Base-by-base conservation (phyloP, 2,888 invertebrate genomes). In the Rhyacophila evoluta region DNA sequence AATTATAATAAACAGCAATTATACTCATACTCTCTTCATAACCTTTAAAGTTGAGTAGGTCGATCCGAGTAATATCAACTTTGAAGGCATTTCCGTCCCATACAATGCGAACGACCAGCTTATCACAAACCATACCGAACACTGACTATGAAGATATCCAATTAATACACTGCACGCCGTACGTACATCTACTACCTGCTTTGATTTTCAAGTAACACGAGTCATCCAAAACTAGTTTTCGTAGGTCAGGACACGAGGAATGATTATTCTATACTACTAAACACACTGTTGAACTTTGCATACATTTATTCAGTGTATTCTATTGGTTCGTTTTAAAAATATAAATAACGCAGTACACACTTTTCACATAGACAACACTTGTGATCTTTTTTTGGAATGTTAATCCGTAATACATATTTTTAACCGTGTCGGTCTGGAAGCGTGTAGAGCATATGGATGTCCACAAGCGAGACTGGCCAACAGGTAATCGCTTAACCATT, bases 1-100 rank as follows among this genome's bases (percentile, higher is more conserved):
- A 33, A 4, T 6, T 33, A 33, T 33, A 6, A n/a, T n/a, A n/a
- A n/a, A n/a, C n/a, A n/a, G n/a, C n/a, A n/a, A 39, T 39, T 39
- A 39, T 39, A 15, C 4, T 15, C 6, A 15, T 39, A 15, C 15
- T 55, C 19, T 41, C 28, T 77, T 28, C 33, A 72, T 41, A 67
- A 77, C 77, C 77, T 77, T 73, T 77, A 6, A 10, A 68, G 25
- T 73, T 77, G 37, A 77, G 73, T 77, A 37, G 78, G 74, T 78
- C 78, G 69, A 71, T 70, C 27, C 10, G 15, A 19, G 55, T 55
- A 55, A 55, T 55, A 55, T 10, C 19, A 68, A 68, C 41, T 78
- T 28, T 29, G 10, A 10, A 74, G 78, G 78, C 55, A 78, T 78
- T 78, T 78, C 78, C 78, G 78, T 41, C 74, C 37, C 28, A 75